A percentile compares a stretch with the other conserved stretches of the same genome.
Evolutionary conservation across 2,113 vertebrate species (phyloP).

Genomic region (Mastomys coucha): DNA sequence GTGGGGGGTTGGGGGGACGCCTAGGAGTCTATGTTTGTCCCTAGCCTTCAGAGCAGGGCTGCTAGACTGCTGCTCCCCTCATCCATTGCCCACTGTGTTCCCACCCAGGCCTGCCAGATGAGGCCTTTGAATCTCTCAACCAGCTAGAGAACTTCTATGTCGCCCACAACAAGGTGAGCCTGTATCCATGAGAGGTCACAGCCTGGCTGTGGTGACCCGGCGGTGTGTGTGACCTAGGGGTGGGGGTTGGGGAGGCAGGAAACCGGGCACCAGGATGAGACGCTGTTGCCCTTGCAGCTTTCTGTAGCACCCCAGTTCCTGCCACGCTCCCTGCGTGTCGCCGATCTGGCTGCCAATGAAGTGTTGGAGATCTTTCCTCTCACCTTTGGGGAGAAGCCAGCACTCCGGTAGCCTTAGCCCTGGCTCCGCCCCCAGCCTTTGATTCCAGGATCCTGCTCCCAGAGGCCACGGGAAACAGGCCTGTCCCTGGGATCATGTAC

Average conservation of each 20-base stretch:
- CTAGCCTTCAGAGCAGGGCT: neutral
- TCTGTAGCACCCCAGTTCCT: conserved; percentile 81
- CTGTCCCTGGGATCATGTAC: neutral
- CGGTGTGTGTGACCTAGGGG: too few relatives aligned
- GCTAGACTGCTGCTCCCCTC: neutral
- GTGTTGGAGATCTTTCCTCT: conserved; percentile 80
- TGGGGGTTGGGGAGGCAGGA: neutral
- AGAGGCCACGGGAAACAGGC: neutral
- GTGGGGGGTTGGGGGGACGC: neutral
- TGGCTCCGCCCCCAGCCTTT: neutral
- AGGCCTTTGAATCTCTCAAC: conserved; percentile 82
- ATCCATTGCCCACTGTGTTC: neutral
- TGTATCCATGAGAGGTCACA: neutral
- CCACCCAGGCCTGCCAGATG: conserved; percentile 81
- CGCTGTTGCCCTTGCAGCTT: conserved; percentile 72
- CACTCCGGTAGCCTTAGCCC: conserved; percentile 77
- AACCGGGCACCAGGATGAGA: neutral
- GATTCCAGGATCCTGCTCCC: neutral
- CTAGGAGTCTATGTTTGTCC: neutral
- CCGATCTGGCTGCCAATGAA: conserved; percentile 83
- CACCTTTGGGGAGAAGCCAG: conserved; percentile 84
- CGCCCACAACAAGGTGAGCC: conserved; percentile 83
- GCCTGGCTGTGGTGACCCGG: neutral
- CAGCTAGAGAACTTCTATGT: conserved; percentile 83
- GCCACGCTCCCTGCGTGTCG: conserved; percentile 80